A percentile compares a stretch with the other conserved stretches of the same genome.
Evolutionary conservation across 2,888 invertebrate genomes (phyloP).

Genomic region (Clanis bilineata): DNA sequence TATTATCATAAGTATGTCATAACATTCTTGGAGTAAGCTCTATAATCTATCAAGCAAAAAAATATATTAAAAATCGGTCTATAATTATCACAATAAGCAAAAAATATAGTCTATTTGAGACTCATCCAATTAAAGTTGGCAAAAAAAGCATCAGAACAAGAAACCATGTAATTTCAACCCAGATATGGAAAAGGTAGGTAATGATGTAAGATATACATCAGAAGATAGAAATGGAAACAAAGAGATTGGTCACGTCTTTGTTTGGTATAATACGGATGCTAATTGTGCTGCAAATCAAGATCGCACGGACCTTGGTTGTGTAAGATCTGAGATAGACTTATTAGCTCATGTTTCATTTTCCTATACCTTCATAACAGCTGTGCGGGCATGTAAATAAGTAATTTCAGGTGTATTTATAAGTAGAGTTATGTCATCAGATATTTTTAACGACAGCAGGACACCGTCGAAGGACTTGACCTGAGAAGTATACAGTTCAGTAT

Average conservation of each 20-base stretch:
- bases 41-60: no score
- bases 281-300: slow-evolving; percentile 13
- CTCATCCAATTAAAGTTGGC: neutral
- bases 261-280: slow-evolving; percentile 1
- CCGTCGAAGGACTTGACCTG: no score
- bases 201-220: slow-evolving; percentile 14
- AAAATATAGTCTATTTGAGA: no score
- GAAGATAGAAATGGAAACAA: slow-evolving; percentile 11
- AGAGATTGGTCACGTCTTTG: slow-evolving; percentile 2
- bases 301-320: neutral
- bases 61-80: no score
- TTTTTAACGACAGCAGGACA: no score
- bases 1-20: neutral
- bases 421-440: no score
- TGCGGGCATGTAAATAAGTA: neutral
- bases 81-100: no score
- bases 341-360: neutral
- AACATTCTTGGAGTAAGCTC: no score
- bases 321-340: slow-evolving; percentile 7
- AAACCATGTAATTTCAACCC: neutral
- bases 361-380: neutral
- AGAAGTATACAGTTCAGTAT: no score
- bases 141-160: neutral
- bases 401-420: no score
- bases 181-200: neutral